Evolutionary conservation across 53 echinoderm and acorn worm species (phyloP), one percentile per base, ranked within the genome.

Genomic region (Holothuria scabra): DNA sequence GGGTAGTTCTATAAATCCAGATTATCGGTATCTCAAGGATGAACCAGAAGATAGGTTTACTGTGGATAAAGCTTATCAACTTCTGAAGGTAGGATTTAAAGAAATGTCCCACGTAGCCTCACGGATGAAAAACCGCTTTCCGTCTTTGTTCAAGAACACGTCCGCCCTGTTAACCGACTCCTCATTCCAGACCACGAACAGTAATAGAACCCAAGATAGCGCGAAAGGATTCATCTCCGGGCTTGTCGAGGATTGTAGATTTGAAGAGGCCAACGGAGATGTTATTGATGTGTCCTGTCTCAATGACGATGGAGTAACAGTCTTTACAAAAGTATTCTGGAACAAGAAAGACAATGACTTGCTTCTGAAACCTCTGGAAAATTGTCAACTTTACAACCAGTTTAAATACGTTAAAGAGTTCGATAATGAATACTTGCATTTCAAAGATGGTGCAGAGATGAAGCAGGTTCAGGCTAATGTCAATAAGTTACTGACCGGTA

Each of bases 181-280:
- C 65, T 57, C 84, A 29, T 93, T 93, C 80, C 93, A 93, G 28
- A 84, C 85, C 19, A 85, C 94, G 13, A 75, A 89, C 9, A 82
- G 55, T 16, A 59, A 85, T 9, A 60, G 94, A 20, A 87, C 90
- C 20, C 85, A 85, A 30, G 95, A 88, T 62, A 95, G 95, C 68
- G 92, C 92, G 2, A 70, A 63, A 1, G 89, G 87, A 4, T 95
- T 83, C 72, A 88, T 95, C 23, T 28, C 87, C 41, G 95, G 92
- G 10, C 63, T 95, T 14, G 71, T 67, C n/a, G 84, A 81, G 12
- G 29, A 41, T 6, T 41, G 41, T 10, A 41, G 8, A 6, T 41
- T 41, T 41, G 41, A 6, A 41, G 41, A 41, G 41, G 3, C 41
- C 41, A 6, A 41, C 3, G 41, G 7, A 41, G 41, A 10, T 8